A percentile compares a stretch with the other conserved stretches of the same genome.
Conservation (phyloP, 1,140 invertebrate species). For the Philopotamus ludificatus region DNA sequence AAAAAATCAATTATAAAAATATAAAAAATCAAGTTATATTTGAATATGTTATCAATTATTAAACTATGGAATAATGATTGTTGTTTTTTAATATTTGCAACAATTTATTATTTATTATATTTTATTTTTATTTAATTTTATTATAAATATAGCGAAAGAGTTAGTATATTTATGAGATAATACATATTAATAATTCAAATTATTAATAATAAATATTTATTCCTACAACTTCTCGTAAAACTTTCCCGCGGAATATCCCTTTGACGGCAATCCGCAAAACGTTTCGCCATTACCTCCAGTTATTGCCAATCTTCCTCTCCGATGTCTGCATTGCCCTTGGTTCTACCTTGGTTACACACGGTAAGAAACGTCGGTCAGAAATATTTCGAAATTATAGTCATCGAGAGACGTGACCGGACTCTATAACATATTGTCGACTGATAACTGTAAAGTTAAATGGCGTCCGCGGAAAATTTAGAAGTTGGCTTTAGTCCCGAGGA, state of each 20-base stretch:
- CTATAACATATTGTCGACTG: slow-evolving; percentile 6
- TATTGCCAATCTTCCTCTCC: neutral
- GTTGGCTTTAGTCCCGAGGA: slow-evolving; percentile 13
- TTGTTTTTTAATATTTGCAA: too few species aligned
- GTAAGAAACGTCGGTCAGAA: slow-evolving; percentile 1
- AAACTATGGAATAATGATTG: too few species aligned
- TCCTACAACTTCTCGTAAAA: neutral
- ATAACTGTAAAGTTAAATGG: neutral
- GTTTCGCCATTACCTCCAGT: neutral
- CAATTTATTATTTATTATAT: too few species aligned
- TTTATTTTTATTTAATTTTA: too few species aligned
- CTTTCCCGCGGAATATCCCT: neutral
- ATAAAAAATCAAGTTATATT: too few species aligned
- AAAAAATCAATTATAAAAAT: too few species aligned
- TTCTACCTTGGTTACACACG: neutral
- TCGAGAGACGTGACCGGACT: neutral
- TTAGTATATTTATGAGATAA: too few species aligned
- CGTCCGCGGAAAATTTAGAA: slow-evolving; percentile 21
- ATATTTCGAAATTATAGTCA: neutral
- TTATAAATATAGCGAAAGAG: too few species aligned
- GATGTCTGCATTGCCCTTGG: slow-evolving; percentile 4
- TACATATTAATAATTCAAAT: too few species aligned
- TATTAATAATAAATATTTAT: too few species aligned
- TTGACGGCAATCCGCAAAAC: neutral
- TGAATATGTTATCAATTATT: too few species aligned